Evolutionary conservation across 2,797 vertebrate genomes (phyloP).

Genomic region (Rhinichthys osculus): DNA sequence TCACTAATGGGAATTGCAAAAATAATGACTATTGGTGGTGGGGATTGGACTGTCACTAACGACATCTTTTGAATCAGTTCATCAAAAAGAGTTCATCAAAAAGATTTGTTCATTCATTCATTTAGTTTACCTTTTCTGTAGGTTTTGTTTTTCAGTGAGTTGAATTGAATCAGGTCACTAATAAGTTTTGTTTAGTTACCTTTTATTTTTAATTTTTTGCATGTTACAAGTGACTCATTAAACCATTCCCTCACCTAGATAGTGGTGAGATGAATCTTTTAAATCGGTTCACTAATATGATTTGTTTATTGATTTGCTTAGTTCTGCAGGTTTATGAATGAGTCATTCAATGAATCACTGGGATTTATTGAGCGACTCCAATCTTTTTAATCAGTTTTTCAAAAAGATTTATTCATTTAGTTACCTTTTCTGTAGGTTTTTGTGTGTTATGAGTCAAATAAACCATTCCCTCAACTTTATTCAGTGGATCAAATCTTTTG

Average conservation of each 20-base stretch:
- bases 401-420: background rate
- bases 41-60: background rate
- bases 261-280: background rate
- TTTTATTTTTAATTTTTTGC: background rate
- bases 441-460: background rate
- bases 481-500: background rate
- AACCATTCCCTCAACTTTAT: background rate
- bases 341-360: background rate
- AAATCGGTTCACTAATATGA: background rate
- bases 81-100: background rate
- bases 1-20: background rate
- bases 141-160: background rate
- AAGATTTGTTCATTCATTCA: background rate
- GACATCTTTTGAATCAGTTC: background rate
- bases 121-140: background rate
- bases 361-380: background rate
- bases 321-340: background rate
- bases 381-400: background rate
- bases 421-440: background rate
- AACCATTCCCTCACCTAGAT: background rate
- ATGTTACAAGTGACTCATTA: background rate
- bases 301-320: background rate
- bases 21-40: background rate
- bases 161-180: background rate
- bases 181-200: background rate